Evolutionary conservation across 2,113 vertebrate genomes (phyloP).

Genomic region (Semicossyphus pulcher): DNA sequence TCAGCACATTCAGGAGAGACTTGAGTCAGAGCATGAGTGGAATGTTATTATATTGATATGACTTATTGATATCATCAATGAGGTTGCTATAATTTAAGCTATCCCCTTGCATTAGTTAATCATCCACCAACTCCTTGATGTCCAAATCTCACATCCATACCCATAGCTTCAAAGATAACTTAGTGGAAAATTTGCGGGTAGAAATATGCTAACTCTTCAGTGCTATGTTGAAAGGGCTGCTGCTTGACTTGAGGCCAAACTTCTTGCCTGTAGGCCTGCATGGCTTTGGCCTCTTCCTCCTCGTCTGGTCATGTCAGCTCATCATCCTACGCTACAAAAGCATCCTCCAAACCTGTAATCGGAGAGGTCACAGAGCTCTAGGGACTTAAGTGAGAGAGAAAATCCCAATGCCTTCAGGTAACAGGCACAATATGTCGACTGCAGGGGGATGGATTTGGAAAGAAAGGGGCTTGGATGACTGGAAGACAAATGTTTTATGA

Average conservation of each 20-base stretch:
- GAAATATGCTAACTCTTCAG: conserved; percentile 7
- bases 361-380: conserved; percentile 48
- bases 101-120: conserved; percentile 62
- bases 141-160: conserved; percentile 36
- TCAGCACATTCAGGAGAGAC: conserved; percentile 4
- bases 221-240: conserved; percentile 26
- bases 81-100: conserved; percentile 28
- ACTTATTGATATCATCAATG: conserved; percentile 49
- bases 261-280: conserved; percentile 52
- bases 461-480: conserved; percentile 4
- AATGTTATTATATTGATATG: conserved; percentile 30
- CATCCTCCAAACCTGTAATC: conserved; percentile 59
- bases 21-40: conserved; percentile 9
- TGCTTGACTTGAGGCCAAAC: conserved; percentile 17
- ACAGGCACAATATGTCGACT: conserved; percentile 17
- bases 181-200: conserved; percentile 14
- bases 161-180: conserved; percentile 50
- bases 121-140: conserved; percentile 56
- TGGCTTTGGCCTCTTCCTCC: conserved; percentile 28
- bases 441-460: conserved; percentile 31
- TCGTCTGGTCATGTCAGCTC: conserved; percentile 43
- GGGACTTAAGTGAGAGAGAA: conserved; percentile 28
- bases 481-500: conserved; percentile 43
- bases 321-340: conserved; percentile 45
- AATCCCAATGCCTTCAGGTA: conserved; percentile 48